Percentiles rank a stretch among this genome's conserved stretches.
phyloP scores from a whole-genome alignment of 1,140 invertebrate species.

The Solen grandis region DNA sequence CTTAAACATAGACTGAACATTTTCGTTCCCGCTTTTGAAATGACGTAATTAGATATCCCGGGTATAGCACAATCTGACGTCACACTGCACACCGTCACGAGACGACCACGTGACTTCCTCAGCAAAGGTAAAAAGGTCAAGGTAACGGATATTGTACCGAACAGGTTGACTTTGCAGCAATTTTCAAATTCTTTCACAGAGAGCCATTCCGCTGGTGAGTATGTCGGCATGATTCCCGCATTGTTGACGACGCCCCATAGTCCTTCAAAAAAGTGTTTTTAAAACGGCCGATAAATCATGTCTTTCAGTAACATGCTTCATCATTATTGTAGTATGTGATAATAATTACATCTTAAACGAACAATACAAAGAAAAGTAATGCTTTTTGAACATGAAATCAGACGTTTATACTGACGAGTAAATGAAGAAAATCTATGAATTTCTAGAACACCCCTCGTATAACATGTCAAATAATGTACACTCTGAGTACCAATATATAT shows the following conservation, averaged over 20 bases:
- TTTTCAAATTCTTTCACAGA: conserved; percentile 59
- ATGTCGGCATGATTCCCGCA: conserved; percentile 48
- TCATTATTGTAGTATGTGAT: no score
- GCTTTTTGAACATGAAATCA: no score
- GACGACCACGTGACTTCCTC: conserved; percentile 59
- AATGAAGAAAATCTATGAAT: no score
- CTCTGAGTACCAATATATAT: no score
- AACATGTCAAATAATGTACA: no score
- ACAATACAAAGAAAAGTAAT: no score
- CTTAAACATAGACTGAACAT: conserved; percentile 46
- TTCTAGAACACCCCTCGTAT: no score
- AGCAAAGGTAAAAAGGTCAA: conserved; percentile 66
- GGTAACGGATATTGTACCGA: conserved; percentile 65
- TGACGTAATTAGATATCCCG: conserved; percentile 34
- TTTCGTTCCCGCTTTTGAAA: conserved; percentile 49
- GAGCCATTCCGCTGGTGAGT: conserved; percentile 58
- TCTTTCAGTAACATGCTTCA: no score
- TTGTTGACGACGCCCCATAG: conserved; percentile 58
- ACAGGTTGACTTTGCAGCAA: conserved; percentile 62
- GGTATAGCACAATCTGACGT: conserved; percentile 37
- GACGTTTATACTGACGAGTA: no score
- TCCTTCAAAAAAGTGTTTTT: conserved; percentile 9
- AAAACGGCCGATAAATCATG: no score
- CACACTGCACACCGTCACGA: conserved; percentile 69
- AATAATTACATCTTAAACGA: no score